Evolutionary conservation across 1,140 invertebrate genomes (phyloP), one percentile per base, ranked within the genome.

Genomic region (Druon quercuslanigerum): DNA sequence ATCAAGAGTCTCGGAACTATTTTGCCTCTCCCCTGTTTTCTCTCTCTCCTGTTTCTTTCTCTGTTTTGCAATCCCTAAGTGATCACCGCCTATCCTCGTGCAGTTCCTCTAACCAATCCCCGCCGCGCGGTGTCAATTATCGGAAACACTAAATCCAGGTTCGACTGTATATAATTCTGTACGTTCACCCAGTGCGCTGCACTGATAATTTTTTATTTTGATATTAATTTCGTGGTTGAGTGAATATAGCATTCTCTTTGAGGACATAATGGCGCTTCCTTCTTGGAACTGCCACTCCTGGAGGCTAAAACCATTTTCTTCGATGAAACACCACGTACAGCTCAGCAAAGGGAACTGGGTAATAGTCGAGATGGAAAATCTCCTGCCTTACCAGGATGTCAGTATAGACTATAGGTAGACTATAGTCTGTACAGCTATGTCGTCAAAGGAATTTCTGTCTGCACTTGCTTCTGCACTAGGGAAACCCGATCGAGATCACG

Each of bases 371-470:
- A 19, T 56, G 16, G 52, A 56, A 17, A n/a, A 56, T 56, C 52
- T 17, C 52, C n/a, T 17, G 52, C 52, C 9, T 56, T 17, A 19
- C n/a, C 52, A 56, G 8, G 52, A 19, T 56, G 52, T 56, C 52
- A 56, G 52, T 56, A 7, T 17, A 25, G 20, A 25, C 20, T 25
- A 3, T 25, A 25, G 20, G n/a, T n/a, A 25, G 40, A 46, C 2
- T 46, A 6, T 3, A 46, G 40, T 2, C 20, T 17, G 52, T 56
- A 8, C 14, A 56, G 52, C n/a, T 56, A 19, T 19, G n/a, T 56
- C 52, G 52, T 56, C 52, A 56, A 56, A 56, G 52, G 52, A 56
- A 56, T 56, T 56, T 56, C 52, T 17, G 52, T 56, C 52, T 56
- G 52, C 52, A 17, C 19, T 56, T 56, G 52, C 52, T 56, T 56